Percentiles rank a stretch among this genome's conserved stretches.
These are phyloP conservation scores for Eristalis intricaria DNA, from an alignment of 2,888 invertebrate genomes.

Conservation along the genomic window DNA sequence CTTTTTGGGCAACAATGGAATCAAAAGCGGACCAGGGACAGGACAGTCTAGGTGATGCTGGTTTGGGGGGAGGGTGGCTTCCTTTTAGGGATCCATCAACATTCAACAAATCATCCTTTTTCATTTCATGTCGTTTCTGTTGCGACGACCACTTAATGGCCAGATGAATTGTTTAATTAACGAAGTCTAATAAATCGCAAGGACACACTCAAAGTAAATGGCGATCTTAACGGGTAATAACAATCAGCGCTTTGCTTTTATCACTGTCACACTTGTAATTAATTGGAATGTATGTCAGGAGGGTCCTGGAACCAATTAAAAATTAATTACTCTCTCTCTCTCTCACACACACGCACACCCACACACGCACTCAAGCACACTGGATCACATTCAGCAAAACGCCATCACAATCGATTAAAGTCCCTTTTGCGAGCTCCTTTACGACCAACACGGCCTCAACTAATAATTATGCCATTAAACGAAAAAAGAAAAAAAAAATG, in stretches of 20 bases:
- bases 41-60: not conserved
- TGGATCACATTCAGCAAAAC: not conserved
- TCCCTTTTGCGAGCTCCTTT: slow-evolving; percentile 5
- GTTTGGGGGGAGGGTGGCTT: too few species aligned
- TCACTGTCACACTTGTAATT: slow-evolving; percentile 65
- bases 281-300: slow-evolving; percentile 54
- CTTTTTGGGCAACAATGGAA: not conserved
- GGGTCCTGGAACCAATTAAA: slow-evolving; percentile 34
- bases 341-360: slow-evolving; percentile 25
- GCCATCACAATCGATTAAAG: slow-evolving; percentile 28
- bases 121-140: not conserved
- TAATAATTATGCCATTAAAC: slow-evolving; percentile 48
- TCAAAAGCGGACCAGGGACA: not conserved
- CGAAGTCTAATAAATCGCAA: slow-evolving; percentile 30
- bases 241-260: slow-evolving; percentile 54
- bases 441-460: slow-evolving; percentile 7
- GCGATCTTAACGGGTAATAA: slow-evolving; percentile 38
- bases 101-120: not conserved
- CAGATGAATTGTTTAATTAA: slow-evolving; percentile 56
- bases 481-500: not conserved
- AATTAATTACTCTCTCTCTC: slow-evolving; percentile 44
- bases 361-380: not conserved
- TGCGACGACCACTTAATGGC: not conserved
- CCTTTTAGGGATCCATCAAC: not conserved
- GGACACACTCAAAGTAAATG: slow-evolving; percentile 57